Evolutionary conservation across 1,140 invertebrate species (phyloP), one percentile per base, ranked within the genome.

Genomic region (Zaprionus ornatus): DNA sequence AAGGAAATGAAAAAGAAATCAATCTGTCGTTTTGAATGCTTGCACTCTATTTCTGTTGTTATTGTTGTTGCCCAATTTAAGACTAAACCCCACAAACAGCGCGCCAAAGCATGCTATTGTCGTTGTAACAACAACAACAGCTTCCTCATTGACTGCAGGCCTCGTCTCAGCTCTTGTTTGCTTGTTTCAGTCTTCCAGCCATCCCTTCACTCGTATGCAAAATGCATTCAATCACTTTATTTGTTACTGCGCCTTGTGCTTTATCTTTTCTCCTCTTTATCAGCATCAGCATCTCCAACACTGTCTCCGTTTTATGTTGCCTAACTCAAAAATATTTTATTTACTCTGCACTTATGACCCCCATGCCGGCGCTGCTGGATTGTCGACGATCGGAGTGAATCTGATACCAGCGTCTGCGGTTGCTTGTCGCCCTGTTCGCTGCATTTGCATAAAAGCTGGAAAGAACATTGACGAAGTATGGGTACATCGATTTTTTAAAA

Each of bases 281-380:
- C 56, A 42, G 54, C 73, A 54, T 69, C 50, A 45, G 54, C 73
- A 54, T 69, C 50, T 74, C 21, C 56, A 19, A 37, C 42, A 59
- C 23, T 23, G 13, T 61, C 45, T 62, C 40, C 27, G 9, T 21
- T 40, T 61, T 70, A 29, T 68, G 54, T 68, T 65, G 69, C 67
- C 55, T 77, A 78, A 80, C 80, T 74, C 70, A 68, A 80, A 80
- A 90, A 83, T 88, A 80, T 82, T 90, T 90, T 90, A 90, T 90
- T 90, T 90, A 90, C 85, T 84, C 85, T 90, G 85, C 85, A 82
- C 85, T 90, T 85, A 85, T 90, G 85, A 90, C 85, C 85, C 79
- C 81, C 76, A 82, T 80, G 85, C 74, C 57, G 68, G 69, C 62
- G 65, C 71, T 69, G 63, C 19, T 48, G 19, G 10, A 50, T 50